Percentiles rank a stretch among this genome's conserved stretches.
Conservation (phyloP, 2,888 invertebrate species). For the Carterocephalus palaemon region DNA sequence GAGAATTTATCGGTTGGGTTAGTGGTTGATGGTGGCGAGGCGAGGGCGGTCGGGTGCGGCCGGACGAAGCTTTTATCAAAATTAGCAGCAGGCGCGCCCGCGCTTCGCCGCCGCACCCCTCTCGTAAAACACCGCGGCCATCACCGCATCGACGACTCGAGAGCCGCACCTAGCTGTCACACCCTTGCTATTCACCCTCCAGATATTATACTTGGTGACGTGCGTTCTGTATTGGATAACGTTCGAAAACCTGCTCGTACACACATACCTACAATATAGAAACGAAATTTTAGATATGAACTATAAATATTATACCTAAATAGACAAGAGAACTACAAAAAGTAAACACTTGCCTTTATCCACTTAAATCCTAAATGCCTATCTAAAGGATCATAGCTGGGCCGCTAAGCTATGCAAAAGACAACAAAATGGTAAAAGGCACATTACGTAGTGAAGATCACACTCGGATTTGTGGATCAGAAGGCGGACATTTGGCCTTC, state of each 20-base stretch:
- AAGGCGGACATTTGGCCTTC: slow-evolving; percentile 20
- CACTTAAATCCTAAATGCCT: slow-evolving; percentile 35
- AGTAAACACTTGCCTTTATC: background rate
- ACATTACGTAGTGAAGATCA: slow-evolving; percentile 30
- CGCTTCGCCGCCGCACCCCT: slow-evolving; percentile 63
- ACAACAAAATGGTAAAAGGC: slow-evolving; percentile 36
- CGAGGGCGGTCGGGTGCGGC: slow-evolving; percentile 55
- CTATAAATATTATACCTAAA: too few relatives aligned
- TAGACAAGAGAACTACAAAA: background rate
- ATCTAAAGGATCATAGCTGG: slow-evolving; percentile 38
- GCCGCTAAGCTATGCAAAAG: slow-evolving; percentile 34
- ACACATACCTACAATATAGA: too few relatives aligned
- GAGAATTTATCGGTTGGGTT: slow-evolving; percentile 54
- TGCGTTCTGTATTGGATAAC: slow-evolving; percentile 12
- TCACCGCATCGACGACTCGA: slow-evolving; percentile 57
- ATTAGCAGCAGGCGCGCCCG: slow-evolving; percentile 70
- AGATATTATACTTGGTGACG: slow-evolving; percentile 25
- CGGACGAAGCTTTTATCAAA: slow-evolving; percentile 76
- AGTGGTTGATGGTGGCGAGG: slow-evolving; percentile 45
- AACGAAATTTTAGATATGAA: too few relatives aligned
- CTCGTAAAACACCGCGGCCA: slow-evolving; percentile 73
- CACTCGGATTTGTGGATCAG: slow-evolving; percentile 34
- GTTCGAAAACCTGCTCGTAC: background rate
- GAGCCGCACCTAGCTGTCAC: slow-evolving; percentile 67
- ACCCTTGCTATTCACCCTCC: slow-evolving; percentile 56